Conservation (phyloP, 2,113 vertebrate genomes). For the Ellobius talpinus region DNA sequence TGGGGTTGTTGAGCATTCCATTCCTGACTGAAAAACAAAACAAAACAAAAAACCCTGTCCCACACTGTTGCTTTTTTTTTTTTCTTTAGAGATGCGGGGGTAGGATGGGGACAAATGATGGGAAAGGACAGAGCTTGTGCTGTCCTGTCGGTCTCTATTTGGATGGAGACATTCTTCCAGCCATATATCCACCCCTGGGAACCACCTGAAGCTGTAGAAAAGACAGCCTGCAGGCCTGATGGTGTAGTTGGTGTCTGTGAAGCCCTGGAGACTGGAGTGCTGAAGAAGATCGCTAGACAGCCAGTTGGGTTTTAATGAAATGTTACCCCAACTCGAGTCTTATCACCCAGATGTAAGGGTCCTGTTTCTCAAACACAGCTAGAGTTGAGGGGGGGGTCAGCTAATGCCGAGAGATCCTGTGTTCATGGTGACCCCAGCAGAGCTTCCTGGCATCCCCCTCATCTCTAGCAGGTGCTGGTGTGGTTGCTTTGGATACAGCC, state of each 20-base stretch:
- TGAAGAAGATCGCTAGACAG: not conserved
- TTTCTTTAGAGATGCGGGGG: not conserved
- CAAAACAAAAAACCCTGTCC: not conserved
- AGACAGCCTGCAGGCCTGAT: not conserved
- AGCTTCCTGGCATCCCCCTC: not conserved
- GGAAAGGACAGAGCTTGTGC: not conserved
- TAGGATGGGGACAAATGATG: not conserved
- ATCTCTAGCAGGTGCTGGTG: conserved; percentile 50
- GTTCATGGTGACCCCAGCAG: not conserved
- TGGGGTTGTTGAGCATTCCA: not conserved
- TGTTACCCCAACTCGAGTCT: not conserved
- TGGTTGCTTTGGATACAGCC: conserved; percentile 36
- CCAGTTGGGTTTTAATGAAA: not conserved
- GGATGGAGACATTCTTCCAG: rapidly evolving
- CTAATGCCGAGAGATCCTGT: not conserved
- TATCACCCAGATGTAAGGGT: rapidly evolving
- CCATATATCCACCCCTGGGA: not conserved
- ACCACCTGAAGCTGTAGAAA: not conserved
- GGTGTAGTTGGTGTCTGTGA: not conserved
- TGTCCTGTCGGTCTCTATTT: rapidly evolving
- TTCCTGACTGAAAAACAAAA: not conserved
- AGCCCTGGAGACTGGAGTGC: not conserved
- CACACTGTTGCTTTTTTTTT: too few species aligned
- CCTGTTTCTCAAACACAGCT: not conserved
- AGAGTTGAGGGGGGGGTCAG: not conserved